A percentile compares a stretch with the other conserved stretches of the same genome.
phyloP scores from a whole-genome alignment of 2,888 invertebrate species.

The Protonemura montana region DNA sequence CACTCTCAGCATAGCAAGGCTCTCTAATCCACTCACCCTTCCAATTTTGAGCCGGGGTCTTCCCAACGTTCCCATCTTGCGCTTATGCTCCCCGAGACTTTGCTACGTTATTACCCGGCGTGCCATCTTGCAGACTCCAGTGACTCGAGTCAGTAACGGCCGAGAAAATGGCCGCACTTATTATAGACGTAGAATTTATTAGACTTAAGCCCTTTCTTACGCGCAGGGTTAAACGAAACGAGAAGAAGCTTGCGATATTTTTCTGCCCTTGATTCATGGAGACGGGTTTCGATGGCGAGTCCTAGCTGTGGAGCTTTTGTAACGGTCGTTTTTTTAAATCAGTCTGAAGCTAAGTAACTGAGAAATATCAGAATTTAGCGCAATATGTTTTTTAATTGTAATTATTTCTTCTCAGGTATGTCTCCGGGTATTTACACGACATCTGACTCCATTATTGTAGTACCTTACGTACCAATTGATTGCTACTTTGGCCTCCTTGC shows the following conservation, averaged over 20 bases:
- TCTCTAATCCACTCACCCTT: background rate
- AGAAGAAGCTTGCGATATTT: background rate
- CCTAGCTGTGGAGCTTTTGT: no score
- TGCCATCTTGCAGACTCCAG: background rate
- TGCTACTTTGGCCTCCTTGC: no score
- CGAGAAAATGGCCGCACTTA: background rate
- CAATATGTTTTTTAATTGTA: no score
- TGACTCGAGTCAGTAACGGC: background rate
- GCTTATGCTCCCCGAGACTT: background rate
- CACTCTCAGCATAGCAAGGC: background rate
- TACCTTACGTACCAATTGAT: no score
- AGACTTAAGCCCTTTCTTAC: background rate
- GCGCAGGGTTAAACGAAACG: background rate
- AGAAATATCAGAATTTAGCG: no score
- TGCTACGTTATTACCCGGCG: background rate
- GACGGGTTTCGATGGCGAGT: background rate
- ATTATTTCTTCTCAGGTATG: no score
- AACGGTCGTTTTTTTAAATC: no score
- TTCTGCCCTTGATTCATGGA: background rate
- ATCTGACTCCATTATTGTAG: no score
- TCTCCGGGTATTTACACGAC: no score
- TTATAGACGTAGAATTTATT: background rate
- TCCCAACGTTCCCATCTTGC: background rate
- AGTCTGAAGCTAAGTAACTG: no score
- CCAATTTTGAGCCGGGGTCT: background rate